Evolutionary conservation across 1,140 invertebrate genomes (phyloP).

Genomic region (Hydropsyche tenuis): DNA sequence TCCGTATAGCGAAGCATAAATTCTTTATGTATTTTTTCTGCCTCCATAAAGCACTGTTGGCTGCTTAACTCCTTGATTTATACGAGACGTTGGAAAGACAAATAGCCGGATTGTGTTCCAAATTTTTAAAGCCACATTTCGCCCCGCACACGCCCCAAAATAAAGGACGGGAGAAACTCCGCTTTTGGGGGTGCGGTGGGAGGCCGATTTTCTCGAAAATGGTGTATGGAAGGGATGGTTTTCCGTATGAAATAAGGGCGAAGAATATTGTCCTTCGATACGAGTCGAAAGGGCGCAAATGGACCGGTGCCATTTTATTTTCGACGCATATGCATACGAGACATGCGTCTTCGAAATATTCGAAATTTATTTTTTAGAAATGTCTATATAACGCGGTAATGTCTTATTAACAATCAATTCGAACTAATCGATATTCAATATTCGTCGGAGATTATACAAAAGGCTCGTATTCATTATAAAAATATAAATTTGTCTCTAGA

Average conservation of each 20-base stretch:
- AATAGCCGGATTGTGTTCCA: conserved; percentile 67
- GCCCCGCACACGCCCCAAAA: conserved; percentile 55
- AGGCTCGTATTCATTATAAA: too few relatives aligned
- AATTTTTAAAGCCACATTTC: conserved; percentile 67
- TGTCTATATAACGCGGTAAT: background rate
- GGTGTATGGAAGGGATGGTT: conserved; percentile 9
- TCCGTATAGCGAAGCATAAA: conserved; percentile 50
- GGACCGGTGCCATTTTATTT: conserved; percentile 20
- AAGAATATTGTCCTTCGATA: conserved; percentile 27
- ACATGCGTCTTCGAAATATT: too few relatives aligned
- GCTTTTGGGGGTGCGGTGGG: background rate
- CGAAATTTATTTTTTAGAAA: background rate
- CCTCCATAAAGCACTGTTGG: conserved; percentile 65
- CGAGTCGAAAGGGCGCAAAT: conserved; percentile 25
- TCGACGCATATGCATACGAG: background rate
- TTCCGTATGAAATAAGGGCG: conserved; percentile 35
- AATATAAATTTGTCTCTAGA: too few relatives aligned
- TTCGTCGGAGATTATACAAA: background rate
- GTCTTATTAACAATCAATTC: background rate
- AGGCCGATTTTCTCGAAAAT: background rate
- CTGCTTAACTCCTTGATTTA: conserved; percentile 67
- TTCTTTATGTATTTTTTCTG: conserved; percentile 59
- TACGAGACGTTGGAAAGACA: conserved; percentile 66
- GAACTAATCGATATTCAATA: conserved; percentile 15
- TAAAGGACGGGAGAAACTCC: conserved; percentile 30